phyloP scores from a whole-genome alignment of 1,140 invertebrate genomes.

The Odontomachus brunneus region DNA sequence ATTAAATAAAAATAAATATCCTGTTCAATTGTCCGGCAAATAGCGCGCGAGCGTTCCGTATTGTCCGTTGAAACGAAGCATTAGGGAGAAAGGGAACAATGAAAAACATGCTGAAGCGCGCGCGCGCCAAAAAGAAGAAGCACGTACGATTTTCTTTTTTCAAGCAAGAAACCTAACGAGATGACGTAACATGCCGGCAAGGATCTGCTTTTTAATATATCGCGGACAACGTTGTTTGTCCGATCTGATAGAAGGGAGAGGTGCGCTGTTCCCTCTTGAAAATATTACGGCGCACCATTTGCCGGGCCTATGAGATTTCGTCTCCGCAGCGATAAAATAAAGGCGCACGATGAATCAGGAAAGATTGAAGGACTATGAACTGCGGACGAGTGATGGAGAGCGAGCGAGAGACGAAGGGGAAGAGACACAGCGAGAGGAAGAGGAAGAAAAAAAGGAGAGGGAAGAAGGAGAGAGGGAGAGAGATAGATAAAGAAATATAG shows the following conservation, averaged over 20 bases:
- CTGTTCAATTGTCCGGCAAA: too few species aligned
- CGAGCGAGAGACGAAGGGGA: neutral
- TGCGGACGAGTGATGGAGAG: too few species aligned
- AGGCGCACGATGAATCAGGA: constrained; percentile 40
- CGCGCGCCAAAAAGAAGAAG: too few species aligned
- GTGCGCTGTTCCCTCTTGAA: neutral
- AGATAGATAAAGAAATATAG: neutral
- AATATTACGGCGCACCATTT: neutral
- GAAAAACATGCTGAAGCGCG: too few species aligned
- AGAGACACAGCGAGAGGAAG: too few species aligned
- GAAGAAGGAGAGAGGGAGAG: constrained; percentile 8
- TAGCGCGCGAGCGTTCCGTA: too few species aligned
- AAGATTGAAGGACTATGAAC: constrained; percentile 50
- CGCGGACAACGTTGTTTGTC: constrained; percentile 4
- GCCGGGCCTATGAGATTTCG: constrained; percentile 4
- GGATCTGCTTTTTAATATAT: neutral
- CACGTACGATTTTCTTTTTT: too few species aligned
- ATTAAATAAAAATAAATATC: constrained; percentile 10
- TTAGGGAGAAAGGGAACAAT: too few species aligned
- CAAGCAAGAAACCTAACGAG: too few species aligned
- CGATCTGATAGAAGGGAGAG: neutral
- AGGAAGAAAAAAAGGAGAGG: too few species aligned
- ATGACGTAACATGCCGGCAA: too few species aligned
- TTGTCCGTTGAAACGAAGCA: too few species aligned
- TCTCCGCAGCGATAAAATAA: constrained; percentile 31